Evolutionary conservation across 2,888 invertebrate species (phyloP).

Genomic region (Eilema griseolum): DNA sequence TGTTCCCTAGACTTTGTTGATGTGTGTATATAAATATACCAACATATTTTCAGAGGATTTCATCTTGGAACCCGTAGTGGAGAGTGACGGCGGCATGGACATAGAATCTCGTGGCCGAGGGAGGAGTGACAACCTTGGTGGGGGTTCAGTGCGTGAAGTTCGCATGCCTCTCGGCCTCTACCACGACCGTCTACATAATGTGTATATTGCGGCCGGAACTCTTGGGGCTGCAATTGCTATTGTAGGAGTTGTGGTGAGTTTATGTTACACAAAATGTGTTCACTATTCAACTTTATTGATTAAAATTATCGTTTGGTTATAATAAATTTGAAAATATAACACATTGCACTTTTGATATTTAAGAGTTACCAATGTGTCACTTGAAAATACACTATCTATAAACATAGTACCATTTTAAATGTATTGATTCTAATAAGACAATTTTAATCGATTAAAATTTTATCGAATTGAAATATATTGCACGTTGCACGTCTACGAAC

Average conservation of each 20-base stretch:
- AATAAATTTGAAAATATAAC: no score
- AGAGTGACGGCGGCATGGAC: conserved; percentile 66
- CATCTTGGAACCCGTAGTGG: conserved; percentile 89
- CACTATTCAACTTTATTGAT: no score
- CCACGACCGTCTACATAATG: conserved; percentile 90
- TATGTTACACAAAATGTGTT: not conserved
- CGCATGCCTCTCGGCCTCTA: conserved; percentile 87
- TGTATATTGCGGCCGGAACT: conserved; percentile 93
- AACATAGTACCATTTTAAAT: no score
- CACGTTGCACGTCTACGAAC: no score
- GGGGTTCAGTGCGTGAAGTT: conserved; percentile 80
- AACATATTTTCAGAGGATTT: conserved; percentile 87
- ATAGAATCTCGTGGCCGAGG: conserved; percentile 51
- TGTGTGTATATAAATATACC: not conserved
- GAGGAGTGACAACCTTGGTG: conserved; percentile 55
- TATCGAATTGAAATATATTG: no score
- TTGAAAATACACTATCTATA: no score
- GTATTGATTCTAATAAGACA: no score
- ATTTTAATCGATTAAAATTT: no score
- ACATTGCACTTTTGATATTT: no score
- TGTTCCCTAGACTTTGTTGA: no score
- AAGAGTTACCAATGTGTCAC: no score
- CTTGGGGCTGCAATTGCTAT: conserved; percentile 91
- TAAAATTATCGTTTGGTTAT: not conserved
- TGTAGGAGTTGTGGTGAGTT: conserved; percentile 90